Evolutionary conservation across 1,140 invertebrate species (phyloP).

Genomic region (Aradophagus sp.): DNA sequence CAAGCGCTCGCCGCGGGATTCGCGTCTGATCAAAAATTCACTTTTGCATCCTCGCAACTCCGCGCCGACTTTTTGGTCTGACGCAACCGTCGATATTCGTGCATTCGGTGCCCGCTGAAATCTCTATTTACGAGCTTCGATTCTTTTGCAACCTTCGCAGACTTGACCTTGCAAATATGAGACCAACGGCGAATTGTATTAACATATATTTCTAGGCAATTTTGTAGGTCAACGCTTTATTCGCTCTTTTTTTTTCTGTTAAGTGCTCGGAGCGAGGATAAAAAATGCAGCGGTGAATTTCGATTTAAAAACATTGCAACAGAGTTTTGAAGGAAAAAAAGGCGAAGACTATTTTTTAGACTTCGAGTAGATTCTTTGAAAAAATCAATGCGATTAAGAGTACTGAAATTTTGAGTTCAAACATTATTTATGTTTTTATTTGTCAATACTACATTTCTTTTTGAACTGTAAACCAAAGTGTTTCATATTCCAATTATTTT

Average conservation of each 20-base stretch:
- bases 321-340: no score
- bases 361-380: no score
- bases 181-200: conserved; percentile 11
- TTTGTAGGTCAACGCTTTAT: conserved; percentile 13
- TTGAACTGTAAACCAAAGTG: no score
- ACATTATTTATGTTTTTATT: no score
- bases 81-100: conserved; percentile 17
- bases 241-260: conserved; percentile 3
- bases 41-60: conserved; percentile 11
- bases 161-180: conserved; percentile 34
- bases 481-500: no score
- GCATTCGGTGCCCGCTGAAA: conserved; percentile 11
- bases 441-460: no score
- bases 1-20: conserved; percentile 7
- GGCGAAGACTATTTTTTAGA: no score
- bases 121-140: not conserved
- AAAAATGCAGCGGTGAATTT: no score
- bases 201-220: conserved; percentile 6
- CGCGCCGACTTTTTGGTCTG: not conserved
- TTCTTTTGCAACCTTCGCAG: conserved; percentile 9
- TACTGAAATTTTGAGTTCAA: no score
- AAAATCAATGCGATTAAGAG: no score
- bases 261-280: no score
- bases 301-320: no score
- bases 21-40: conserved; percentile 16